Base-by-base conservation (phyloP, 92 coral and sea anemone genomes). In the Plumapathes pennacea region DNA sequence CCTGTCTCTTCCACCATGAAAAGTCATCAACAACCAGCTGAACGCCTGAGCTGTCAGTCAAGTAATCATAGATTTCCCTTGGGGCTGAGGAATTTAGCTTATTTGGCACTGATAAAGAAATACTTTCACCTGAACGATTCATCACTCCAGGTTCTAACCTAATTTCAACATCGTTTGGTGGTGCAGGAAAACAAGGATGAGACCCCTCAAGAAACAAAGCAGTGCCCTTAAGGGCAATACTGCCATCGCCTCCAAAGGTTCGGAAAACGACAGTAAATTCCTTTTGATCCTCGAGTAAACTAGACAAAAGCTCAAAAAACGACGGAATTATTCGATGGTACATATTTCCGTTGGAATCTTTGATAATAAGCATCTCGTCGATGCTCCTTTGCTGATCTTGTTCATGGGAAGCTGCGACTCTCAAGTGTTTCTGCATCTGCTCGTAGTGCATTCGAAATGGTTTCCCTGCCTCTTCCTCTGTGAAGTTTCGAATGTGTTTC, bases 221-320 rank as follows among this genome's bases (percentile, higher is more conserved):
- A 2, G 73, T 68, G 2, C 67, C 88, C 39, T 81, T 46, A 29
- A 81, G 26, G 8, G 73, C 85, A 21, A 62, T 38, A 0, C 67
- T 62, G 5, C 95, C 95, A 51, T 87, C 95, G 1, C 68, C 55
- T 2, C 95, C 95, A 82, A 87, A 87, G 34, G 95, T 87, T 10
- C 95, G 85, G 21, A 82, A 79, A 50, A 82, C 45, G 23, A 87
- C 57, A 17, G 82, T 55, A 39, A 87, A 87, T 31, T 83, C 82
- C 37, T 76, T 71, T 14, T 60, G 46, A 23, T 54, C 64, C 0
- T 38, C 57, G 14, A 72, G 5, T 36, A 87, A 41, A 67, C 67
- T 20, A 24, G 52, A 58, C 11, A 87, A 32, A 4, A 87, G 80
- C 42, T 67, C 71, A 19, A 82, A 78, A 37, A 76, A 87, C 2